Evolutionary conservation across 2,113 vertebrate genomes (phyloP).

Genomic region (Etia nguti): DNA sequence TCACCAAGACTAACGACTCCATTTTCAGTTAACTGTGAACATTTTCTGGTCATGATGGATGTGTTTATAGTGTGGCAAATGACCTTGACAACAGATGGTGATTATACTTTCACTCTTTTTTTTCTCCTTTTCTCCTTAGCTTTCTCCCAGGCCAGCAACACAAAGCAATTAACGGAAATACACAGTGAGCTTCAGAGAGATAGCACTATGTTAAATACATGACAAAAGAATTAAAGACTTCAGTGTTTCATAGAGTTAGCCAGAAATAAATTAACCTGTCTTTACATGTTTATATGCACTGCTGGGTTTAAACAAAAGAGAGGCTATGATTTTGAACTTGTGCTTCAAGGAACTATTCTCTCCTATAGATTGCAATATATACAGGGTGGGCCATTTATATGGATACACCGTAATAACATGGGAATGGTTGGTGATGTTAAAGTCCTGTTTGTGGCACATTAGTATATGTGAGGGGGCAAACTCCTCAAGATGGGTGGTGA

Average conservation of each 20-base stretch:
- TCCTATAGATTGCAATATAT: background rate
- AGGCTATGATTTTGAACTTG: background rate
- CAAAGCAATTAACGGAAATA: constrained; percentile 25
- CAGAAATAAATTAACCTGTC: background rate
- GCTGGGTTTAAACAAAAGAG: background rate
- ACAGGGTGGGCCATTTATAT: too few relatives aligned
- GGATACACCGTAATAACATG: too few relatives aligned
- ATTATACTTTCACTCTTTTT: constrained; percentile 25
- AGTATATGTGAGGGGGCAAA: too few relatives aligned
- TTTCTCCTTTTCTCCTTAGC: background rate
- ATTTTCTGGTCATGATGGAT: constrained; percentile 57
- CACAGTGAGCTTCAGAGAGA: constrained; percentile 18
- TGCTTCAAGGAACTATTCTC: background rate
- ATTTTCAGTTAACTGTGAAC: constrained; percentile 49
- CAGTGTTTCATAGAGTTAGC: background rate
- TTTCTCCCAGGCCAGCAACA: constrained; percentile 10
- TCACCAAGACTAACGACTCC: constrained; percentile 64
- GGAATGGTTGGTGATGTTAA: too few relatives aligned
- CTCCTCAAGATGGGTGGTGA: too few relatives aligned
- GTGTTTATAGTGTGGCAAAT: constrained; percentile 55
- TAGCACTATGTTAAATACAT: constrained; percentile 9
- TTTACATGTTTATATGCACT: background rate
- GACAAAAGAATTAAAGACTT: background rate
- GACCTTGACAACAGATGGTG: constrained; percentile 72
- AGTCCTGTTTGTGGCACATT: too few relatives aligned